phyloP scores from a whole-genome alignment of 2,113 vertebrate genomes.

The Salvelinus fontinalis region DNA sequence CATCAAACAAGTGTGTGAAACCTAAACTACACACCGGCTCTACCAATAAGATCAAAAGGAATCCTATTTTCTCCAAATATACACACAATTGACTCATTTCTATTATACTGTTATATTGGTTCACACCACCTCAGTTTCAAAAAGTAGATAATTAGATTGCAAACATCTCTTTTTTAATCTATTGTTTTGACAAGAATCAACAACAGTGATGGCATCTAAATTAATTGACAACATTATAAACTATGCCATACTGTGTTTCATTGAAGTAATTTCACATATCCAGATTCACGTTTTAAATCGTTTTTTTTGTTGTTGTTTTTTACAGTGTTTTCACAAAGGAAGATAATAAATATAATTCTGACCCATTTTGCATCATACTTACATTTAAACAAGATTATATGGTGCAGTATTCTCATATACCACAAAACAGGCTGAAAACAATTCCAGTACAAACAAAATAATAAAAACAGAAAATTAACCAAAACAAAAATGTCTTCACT shows the following conservation, averaged over 20 bases:
- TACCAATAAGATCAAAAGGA: constrained; percentile 72
- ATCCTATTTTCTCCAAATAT: constrained; percentile 77
- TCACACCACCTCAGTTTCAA: constrained; percentile 71
- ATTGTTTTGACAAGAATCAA: constrained; percentile 69
- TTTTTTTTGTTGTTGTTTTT: constrained; percentile 44
- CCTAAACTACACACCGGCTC: constrained; percentile 78
- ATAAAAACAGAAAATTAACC: constrained; percentile 14
- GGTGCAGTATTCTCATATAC: constrained; percentile 69
- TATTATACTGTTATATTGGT: constrained; percentile 78
- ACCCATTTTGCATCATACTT: constrained; percentile 67
- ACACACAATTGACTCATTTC: constrained; percentile 75
- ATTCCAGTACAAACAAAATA: constrained; percentile 61
- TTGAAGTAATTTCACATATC: constrained; percentile 72
- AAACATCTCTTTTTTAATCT: constrained; percentile 72
- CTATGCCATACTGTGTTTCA: constrained; percentile 75
- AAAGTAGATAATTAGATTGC: constrained; percentile 75
- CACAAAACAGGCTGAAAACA: constrained; percentile 63
- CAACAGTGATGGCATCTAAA: constrained; percentile 77
- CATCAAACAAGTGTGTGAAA: constrained; percentile 75
- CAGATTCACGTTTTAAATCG: constrained; percentile 37
- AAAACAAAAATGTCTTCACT: constrained; percentile 32
- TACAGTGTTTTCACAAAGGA: constrained; percentile 72
- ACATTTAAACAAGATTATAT: constrained; percentile 73
- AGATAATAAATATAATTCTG: constrained; percentile 72
- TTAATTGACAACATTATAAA: constrained; percentile 76